Conservation (phyloP, 2,113 vertebrate genomes). For the Apus apus region DNA sequence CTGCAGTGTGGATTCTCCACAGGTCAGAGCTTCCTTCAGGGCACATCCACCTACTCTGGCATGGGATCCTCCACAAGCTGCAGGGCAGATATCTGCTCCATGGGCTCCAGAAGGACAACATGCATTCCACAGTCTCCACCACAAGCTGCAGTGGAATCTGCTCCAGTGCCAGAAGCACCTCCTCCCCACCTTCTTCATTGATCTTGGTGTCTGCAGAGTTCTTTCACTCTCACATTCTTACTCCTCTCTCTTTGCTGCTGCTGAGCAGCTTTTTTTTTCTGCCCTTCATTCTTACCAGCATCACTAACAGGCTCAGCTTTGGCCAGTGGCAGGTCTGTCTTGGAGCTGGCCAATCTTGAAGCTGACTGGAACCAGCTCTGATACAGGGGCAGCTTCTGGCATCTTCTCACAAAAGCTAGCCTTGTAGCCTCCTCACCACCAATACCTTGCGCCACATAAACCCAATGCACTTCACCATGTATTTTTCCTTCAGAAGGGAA, state of each 20-base stretch:
- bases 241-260: not conserved
- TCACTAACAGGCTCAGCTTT: not conserved
- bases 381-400: no score
- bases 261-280: not conserved
- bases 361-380: no score
- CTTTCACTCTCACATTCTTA: not conserved
- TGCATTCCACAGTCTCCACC: not conserved
- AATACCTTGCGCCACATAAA: not conserved
- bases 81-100: not conserved
- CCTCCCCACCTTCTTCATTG: not conserved
- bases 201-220: not conserved
- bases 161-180: rapidly evolving
- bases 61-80: not conserved
- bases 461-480: no score
- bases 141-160: not conserved
- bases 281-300: not conserved
- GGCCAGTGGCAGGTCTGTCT: not conserved
- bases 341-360: no score
- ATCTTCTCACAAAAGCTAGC: no score
- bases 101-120: not conserved
- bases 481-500: not conserved
- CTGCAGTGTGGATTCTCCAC: not conserved
- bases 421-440: not conserved
- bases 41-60: not conserved
- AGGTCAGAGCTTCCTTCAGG: not conserved